These are phyloP conservation scores for Chaetodon auriga DNA, from an alignment of 2,113 vertebrate genomes.

Conservation along the genomic window DNA sequence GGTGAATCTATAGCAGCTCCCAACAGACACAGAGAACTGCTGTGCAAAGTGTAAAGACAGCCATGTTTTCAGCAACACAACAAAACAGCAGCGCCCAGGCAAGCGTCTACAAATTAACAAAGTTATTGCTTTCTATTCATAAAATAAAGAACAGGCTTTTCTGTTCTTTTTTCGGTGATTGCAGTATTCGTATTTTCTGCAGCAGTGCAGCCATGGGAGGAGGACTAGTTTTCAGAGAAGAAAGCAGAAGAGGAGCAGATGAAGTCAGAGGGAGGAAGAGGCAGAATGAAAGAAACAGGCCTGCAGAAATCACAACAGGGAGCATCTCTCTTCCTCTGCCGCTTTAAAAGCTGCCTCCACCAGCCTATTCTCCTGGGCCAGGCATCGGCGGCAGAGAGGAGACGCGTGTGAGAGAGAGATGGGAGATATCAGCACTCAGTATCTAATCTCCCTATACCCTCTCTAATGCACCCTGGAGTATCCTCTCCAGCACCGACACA, in stretches of 20 bases:
- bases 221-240: constrained; percentile 24
- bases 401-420: constrained; percentile 42
- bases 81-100: neutral
- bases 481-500: constrained; percentile 62
- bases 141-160: neutral
- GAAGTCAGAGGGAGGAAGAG: constrained; percentile 34
- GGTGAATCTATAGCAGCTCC: constrained; percentile 62
- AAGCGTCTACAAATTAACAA: neutral
- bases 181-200: constrained; percentile 33
- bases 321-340: constrained; percentile 62
- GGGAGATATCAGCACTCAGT: constrained; percentile 70
- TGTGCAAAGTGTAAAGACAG: neutral
- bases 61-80: constrained; percentile 16
- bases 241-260: constrained; percentile 26
- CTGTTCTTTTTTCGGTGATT: constrained; percentile 5
- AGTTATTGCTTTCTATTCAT: neutral
- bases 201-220: constrained; percentile 33
- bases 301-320: constrained; percentile 62
- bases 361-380: constrained; percentile 61
- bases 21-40: constrained; percentile 26
- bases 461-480: constrained; percentile 73
- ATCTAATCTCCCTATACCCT: constrained; percentile 76
- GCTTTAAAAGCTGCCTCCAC: constrained; percentile 63
- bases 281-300: constrained; percentile 48
- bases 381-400: constrained; percentile 49